These are phyloP conservation scores for Micrasema minimum DNA, from an alignment of 1,140 invertebrate species.

Conservation along the genomic window DNA sequence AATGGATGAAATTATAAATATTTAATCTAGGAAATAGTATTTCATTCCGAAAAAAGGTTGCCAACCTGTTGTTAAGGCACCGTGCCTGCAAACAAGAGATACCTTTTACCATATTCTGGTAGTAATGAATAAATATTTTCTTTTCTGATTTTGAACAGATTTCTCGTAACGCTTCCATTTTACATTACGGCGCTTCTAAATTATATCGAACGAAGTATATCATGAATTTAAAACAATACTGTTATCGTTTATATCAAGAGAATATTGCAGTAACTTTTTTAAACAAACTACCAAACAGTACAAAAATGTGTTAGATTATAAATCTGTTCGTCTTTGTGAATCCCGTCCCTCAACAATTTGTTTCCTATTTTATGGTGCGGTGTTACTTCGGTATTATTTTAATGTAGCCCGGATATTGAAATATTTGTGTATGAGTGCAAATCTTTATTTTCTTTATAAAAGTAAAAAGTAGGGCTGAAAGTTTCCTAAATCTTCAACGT, in stretches of 20 bases:
- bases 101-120: neutral
- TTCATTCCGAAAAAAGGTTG: too few relatives aligned
- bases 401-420: too few relatives aligned
- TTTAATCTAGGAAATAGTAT: too few relatives aligned
- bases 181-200: neutral
- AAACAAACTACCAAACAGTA: neutral
- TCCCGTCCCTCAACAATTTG: neutral
- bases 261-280: neutral
- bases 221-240: neutral
- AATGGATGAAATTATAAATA: too few relatives aligned
- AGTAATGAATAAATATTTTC: conserved; percentile 26
- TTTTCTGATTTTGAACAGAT: conserved; percentile 13
- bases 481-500: too few relatives aligned
- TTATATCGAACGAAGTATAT: neutral
- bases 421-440: too few relatives aligned
- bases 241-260: neutral
- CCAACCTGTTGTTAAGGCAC: too few relatives aligned
- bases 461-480: too few relatives aligned
- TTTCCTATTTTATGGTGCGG: too few relatives aligned
- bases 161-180: neutral
- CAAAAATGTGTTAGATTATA: neutral
- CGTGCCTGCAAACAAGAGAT: conserved; percentile 7
- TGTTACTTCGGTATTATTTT: too few relatives aligned
- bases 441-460: too few relatives aligned
- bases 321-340: neutral